Base-by-base conservation (phyloP, 2,113 vertebrate genomes). In the Phoxinus phoxinus region DNA sequence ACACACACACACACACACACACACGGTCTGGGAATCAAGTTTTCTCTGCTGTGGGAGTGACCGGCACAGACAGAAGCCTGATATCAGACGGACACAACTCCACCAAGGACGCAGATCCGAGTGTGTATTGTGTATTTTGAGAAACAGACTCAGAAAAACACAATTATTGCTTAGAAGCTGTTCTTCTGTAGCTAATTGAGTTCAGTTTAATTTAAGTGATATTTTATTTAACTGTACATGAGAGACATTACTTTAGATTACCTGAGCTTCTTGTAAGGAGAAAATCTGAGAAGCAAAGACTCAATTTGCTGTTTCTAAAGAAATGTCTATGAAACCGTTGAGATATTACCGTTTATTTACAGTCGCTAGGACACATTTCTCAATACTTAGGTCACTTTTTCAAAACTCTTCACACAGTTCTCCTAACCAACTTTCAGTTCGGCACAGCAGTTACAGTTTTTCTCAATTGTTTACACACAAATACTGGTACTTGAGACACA, bases 1-100 rank as follows among this genome's bases (percentile, higher is more conserved):
- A 88, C 84, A 76, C 81, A 81, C 61, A 84, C 86, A 85, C 59
- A 88, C 58, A 87, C 72, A 76, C 32, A n/a, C 83, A 69, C 41
- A 21, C 11, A 2, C 1, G 25, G 27, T 65, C 61, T 65, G 13
- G 61, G 61, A 65, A 65, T 30, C 13, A 7, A 58, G 76, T 21
- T 77, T 81, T 56, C 53, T 35, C 56, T 44, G 61, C 25, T 53
- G 65, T 88, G 84, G 79, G 87, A 88, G 87, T 74, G 32, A 83
- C 25, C 25, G 85, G 71, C 65, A 53, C 69, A 35, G 67, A 59
- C 71, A 84, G 25, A 27, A 84, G 69, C 19, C 56, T 63, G 27
- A 23, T 77, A 56, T 77, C 74, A 56, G 48, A 79, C 11, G 30
- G 17, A 37, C 11, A 5, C 27, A 13, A 69, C 65, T 69, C 17